phyloP scores from a whole-genome alignment of 2,888 invertebrate genomes.

The Eupithecia exiguata region DNA sequence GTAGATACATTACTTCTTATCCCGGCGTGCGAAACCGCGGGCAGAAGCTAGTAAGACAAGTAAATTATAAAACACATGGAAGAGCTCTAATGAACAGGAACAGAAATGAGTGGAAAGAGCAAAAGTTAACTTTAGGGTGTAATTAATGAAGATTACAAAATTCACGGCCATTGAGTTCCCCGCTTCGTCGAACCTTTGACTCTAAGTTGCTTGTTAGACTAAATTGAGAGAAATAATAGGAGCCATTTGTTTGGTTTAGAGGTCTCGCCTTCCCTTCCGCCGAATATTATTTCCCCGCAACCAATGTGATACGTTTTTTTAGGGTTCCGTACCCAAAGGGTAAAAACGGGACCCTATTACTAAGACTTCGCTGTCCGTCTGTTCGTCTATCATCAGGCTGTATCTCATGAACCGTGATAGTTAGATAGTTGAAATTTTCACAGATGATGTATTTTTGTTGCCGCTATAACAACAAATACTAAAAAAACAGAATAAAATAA shows the following conservation, averaged over 20 bases:
- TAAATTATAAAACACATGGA: slow-evolving; percentile 30
- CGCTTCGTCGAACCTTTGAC: slow-evolving; percentile 81
- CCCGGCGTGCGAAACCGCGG: not conserved
- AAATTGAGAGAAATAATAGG: slow-evolving; percentile 84
- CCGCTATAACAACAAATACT: too few relatives aligned
- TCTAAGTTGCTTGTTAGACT: slow-evolving; percentile 80
- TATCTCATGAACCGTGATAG: too few relatives aligned
- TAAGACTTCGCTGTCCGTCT: too few relatives aligned
- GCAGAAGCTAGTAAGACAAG: not conserved
- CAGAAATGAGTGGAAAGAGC: slow-evolving; percentile 66
- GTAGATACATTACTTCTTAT: too few relatives aligned
- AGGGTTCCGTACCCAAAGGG: too few relatives aligned
- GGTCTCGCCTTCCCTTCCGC: slow-evolving; percentile 64
- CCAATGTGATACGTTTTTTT: slow-evolving; percentile 51
- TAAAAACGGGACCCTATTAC: too few relatives aligned
- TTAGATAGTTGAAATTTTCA: too few relatives aligned
- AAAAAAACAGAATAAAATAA: too few relatives aligned
- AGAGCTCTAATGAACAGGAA: slow-evolving; percentile 61
- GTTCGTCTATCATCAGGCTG: too few relatives aligned
- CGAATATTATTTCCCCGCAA: slow-evolving; percentile 65
- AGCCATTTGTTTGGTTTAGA: slow-evolving; percentile 81
- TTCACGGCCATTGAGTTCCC: slow-evolving; percentile 81
- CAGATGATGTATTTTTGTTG: too few relatives aligned
- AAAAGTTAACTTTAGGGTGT: slow-evolving; percentile 74
- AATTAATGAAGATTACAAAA: slow-evolving; percentile 84